Conservation (phyloP, 2,797 vertebrate species). For the Eulemur albifrons region DNA sequence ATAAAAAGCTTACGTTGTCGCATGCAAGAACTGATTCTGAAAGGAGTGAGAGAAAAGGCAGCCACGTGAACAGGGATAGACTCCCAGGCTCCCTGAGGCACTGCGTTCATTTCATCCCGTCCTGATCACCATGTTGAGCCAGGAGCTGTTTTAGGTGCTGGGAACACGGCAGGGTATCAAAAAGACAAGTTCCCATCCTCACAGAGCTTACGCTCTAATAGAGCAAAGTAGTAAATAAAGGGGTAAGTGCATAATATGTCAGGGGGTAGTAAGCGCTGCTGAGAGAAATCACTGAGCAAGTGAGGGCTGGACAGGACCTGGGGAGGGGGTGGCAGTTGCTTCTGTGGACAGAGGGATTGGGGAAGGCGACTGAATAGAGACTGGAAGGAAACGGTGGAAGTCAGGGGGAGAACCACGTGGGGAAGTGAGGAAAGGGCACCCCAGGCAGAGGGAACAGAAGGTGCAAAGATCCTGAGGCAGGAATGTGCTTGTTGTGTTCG, state of each 20-base stretch:
- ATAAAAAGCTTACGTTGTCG: neutral
- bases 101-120: neutral
- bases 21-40: neutral
- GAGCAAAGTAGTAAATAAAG: neutral
- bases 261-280: neutral
- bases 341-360: neutral
- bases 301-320: neutral
- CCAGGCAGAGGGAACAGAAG: neutral
- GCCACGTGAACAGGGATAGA: accelerated
- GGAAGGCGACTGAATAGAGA: neutral
- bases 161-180: neutral
- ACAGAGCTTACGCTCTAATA: neutral
- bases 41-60: neutral
- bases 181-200: neutral
- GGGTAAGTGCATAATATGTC: neutral
- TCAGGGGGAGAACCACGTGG: no score
- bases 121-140: neutral
- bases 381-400: neutral
- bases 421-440: neutral
- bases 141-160: neutral
- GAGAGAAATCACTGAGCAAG: neutral
- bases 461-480: neutral
- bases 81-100: accelerated
- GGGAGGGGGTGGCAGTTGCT: neutral
- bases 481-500: neutral